Evolutionary conservation across 2,113 vertebrate genomes (phyloP), one percentile per base, ranked within the genome.

Genomic region (Prunella himalayana): DNA sequence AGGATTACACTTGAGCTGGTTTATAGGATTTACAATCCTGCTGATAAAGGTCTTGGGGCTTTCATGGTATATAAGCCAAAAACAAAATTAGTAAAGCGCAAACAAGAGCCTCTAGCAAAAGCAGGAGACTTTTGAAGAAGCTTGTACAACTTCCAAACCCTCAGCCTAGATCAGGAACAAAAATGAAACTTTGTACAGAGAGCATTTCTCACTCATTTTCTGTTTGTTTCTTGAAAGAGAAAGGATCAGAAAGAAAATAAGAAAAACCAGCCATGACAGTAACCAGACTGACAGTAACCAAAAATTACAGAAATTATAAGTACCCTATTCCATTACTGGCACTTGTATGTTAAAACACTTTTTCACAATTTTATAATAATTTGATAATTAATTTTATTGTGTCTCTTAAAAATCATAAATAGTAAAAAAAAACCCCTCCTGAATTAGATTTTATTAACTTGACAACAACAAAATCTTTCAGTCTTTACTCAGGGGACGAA

Each of bases 141-240:
- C 14, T 37, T 23, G 4, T 12, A 60, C 17, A 56, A 18, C 16
- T 77, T 88, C 11, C 20, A 86, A 23, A 83, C 10, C 8, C 6
- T 70, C 42, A 56, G 33, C 39, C 16, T 35, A 39, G 12, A 59
- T 71, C 20, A 37, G 35, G 39, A 94, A 73, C 9, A 84, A 84
- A 27, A 7, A 35, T 0, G 0, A 66, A 16, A 53, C 9, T 39
- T 47, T 23, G 18, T 33, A 44, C 1, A 37, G 47, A 13, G 70
- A 82, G 18, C 19, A 56, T 4, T 59, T 88, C 13, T 80, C 20
- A 15, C 7, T 51, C 27, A 1, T 53, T n/a, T 65, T 63, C 41
- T 15, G 3, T 39, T 85, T 53, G 2, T 76, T 79, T 72, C 33
- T 83, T 65, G 18, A 30, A 81, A 63, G 3, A 49, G 56, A 64